phyloP scores from a whole-genome alignment of 2,113 vertebrate genomes.

The Protobothrops flavoviridis region DNA sequence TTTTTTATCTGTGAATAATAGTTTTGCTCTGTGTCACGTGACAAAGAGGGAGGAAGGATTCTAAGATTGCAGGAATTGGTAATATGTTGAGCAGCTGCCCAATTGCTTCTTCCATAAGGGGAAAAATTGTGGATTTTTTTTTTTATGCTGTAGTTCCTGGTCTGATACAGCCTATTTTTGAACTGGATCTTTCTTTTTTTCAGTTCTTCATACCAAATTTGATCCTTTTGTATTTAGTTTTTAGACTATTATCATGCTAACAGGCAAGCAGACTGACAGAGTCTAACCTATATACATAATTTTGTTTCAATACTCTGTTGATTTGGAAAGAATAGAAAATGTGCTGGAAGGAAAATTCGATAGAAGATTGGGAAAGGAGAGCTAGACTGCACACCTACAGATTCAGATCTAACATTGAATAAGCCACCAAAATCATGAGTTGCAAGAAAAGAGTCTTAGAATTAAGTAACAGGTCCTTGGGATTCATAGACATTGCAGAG shows the following conservation, averaged over 20 bases:
- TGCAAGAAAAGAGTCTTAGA: not conserved
- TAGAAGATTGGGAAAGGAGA: not conserved
- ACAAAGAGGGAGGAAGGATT: not conserved
- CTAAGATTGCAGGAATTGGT: not conserved
- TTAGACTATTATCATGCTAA: not conserved
- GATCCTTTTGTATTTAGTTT: not conserved
- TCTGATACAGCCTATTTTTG: not conserved
- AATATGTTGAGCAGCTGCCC: not conserved
- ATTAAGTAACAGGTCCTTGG: not conserved
- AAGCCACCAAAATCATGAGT: not conserved
- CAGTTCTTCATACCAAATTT: not conserved
- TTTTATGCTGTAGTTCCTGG: not conserved
- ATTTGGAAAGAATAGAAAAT: not conserved
- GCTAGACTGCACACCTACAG: not conserved
- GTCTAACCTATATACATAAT: not conserved
- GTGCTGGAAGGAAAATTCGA: not conserved
- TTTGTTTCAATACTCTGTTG: not conserved
- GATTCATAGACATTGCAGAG: not conserved
- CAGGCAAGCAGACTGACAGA: not conserved
- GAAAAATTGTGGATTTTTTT: not conserved
- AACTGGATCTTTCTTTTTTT: not conserved
- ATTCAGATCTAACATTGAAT: not conserved
- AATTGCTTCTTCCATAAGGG: not conserved
- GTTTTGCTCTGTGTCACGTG: not conserved
- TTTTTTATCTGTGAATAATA: not conserved